A percentile compares a stretch with the other conserved stretches of the same genome.
These are phyloP conservation scores for Drosophila trichaetosa DNA, from an alignment of 2,888 invertebrate genomes.

Conservation along the genomic window DNA sequence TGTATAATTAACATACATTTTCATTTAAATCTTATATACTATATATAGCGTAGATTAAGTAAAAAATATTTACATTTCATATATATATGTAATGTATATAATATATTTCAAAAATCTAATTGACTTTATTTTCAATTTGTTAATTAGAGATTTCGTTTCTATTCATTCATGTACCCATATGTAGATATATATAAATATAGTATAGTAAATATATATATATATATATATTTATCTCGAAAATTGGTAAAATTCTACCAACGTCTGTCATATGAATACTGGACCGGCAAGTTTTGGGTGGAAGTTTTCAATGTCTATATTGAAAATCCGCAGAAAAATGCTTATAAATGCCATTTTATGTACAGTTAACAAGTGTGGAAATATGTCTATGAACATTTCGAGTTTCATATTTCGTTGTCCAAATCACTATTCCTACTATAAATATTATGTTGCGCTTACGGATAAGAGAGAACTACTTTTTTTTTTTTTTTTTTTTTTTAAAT, in stretches of 20 bases:
- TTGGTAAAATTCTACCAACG: conserved; percentile 33
- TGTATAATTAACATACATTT: conserved; percentile 21
- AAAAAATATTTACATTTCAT: conserved; percentile 46
- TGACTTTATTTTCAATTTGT: conserved; percentile 44
- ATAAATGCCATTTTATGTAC: conserved; percentile 46
- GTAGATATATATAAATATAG: not conserved
- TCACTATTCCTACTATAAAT: not conserved
- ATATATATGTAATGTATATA: conserved; percentile 40
- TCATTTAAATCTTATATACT: conserved; percentile 45
- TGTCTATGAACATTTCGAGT: conserved; percentile 16
- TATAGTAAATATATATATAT: not conserved
- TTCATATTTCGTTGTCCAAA: conserved; percentile 62
- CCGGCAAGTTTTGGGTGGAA: conserved; percentile 75
- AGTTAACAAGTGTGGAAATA: conserved; percentile 54
- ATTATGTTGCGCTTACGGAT: conserved; percentile 17
- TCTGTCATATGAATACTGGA: conserved; percentile 77
- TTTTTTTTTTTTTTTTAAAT: not conserved
- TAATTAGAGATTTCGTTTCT: conserved; percentile 20
- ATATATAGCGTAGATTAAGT: conserved; percentile 46
- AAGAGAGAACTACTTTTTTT: not conserved
- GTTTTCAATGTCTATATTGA: conserved; percentile 27
- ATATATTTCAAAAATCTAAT: conserved; percentile 48
- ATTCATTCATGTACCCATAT: conserved; percentile 2
- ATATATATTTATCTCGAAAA: conserved; percentile 4
- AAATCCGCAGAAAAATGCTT: conserved; percentile 47